These are phyloP conservation scores for Mechanitis mazaeus DNA, from an alignment of 2,888 invertebrate species.

Conservation along the genomic window DNA sequence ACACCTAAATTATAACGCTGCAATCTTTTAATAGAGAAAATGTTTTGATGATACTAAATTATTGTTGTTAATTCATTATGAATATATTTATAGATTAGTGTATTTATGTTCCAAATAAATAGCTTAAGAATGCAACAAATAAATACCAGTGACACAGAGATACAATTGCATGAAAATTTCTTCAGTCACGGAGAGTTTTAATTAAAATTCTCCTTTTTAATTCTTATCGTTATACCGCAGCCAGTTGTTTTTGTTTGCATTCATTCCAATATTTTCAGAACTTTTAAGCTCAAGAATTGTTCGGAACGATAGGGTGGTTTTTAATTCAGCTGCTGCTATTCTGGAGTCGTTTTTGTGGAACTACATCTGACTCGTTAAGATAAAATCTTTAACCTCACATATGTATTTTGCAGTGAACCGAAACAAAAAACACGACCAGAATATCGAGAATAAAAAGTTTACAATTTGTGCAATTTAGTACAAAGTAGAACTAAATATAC, in stretches of 20 bases:
- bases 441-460: no score
- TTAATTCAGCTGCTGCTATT: neutral
- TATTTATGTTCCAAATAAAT: no score
- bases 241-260: constrained; percentile 20
- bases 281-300: neutral
- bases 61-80: no score
- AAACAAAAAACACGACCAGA: no score
- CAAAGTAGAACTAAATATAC: no score
- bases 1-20: neutral
- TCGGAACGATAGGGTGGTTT: neutral
- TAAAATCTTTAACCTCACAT: neutral
- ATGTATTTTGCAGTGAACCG: no score
- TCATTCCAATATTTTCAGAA: constrained; percentile 3
- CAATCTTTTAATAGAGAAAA: no score
- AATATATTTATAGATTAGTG: no score
- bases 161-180: constrained; percentile 28
- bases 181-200: constrained; percentile 39
- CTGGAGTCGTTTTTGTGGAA: neutral
- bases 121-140: no score
- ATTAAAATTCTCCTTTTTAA: constrained; percentile 42
- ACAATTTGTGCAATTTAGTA: no score
- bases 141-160: no score
- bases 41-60: no score
- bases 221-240: constrained; percentile 30
- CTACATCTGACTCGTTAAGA: neutral